Evolutionary conservation across 2,113 vertebrate species (phyloP).

Genomic region (Aphelocoma coerulescens): DNA sequence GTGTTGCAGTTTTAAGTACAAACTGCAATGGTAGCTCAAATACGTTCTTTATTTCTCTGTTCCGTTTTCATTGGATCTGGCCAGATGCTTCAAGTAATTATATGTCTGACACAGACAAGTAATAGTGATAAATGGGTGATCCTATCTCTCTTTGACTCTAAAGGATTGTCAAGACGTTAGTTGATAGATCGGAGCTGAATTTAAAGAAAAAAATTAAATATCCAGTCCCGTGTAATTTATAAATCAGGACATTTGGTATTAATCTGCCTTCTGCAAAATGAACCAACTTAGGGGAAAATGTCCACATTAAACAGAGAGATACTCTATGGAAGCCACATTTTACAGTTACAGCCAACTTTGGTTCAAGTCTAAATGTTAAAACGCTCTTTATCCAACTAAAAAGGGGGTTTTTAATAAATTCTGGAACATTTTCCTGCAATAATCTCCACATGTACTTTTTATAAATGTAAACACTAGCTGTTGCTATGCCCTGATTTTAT

Average conservation of each 20-base stretch:
- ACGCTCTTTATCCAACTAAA: constrained; percentile 27
- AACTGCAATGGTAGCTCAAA: not conserved
- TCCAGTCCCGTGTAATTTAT: constrained; percentile 19
- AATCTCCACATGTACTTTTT: constrained; percentile 52
- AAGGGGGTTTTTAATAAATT: constrained; percentile 59
- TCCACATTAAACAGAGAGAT: constrained; percentile 45
- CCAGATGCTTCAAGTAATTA: not conserved
- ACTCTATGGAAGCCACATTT: constrained; percentile 1
- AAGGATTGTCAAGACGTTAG: not conserved
- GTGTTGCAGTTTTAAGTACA: not conserved
- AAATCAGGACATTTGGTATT: constrained; percentile 41
- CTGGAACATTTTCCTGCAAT: constrained; percentile 55
- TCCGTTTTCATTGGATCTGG: not conserved
- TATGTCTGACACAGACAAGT: not conserved
- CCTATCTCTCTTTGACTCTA: not conserved
- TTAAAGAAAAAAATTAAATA: not conserved
- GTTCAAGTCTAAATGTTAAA: constrained; percentile 39
- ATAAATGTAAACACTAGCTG: constrained; percentile 73
- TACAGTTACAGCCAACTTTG: constrained; percentile 14
- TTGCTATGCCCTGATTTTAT: constrained; percentile 69
- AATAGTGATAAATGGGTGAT: not conserved
- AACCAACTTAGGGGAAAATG: constrained; percentile 35
- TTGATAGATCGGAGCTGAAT: constrained; percentile 2
- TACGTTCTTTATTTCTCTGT: not conserved
- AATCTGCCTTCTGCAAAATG: constrained; percentile 50